Percentiles rank a stretch among this genome's conserved stretches.
These are phyloP conservation scores for Lepilemur septentrionalis DNA, from an alignment of 2,797 vertebrate species.

Conservation along the genomic window DNA sequence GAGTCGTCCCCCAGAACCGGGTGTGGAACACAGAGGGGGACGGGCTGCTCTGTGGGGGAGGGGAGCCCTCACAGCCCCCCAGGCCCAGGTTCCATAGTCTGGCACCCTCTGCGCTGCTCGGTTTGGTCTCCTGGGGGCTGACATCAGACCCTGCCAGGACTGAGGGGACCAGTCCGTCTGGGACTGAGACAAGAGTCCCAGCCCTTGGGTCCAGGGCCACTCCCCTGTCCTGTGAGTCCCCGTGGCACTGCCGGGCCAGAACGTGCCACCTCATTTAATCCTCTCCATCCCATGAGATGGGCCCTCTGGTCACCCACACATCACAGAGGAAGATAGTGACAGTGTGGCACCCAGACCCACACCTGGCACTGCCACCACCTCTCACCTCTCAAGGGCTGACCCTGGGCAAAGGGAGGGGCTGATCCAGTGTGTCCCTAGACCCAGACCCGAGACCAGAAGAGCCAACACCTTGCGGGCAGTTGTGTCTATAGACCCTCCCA, in stretches of 20 bases:
- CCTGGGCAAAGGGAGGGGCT: not conserved
- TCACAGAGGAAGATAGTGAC: not conserved
- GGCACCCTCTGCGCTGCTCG: not conserved
- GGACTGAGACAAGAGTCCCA: not conserved
- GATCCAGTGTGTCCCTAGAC: not conserved
- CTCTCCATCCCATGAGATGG: rapidly evolving
- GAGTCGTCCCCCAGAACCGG: not conserved
- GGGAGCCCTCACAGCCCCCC: not conserved
- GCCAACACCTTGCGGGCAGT: too few species aligned
- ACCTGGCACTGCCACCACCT: not conserved
- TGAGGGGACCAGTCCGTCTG: not conserved
- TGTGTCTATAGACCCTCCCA: rapidly evolving
- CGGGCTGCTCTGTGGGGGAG: rapidly evolving
- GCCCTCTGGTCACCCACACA: rapidly evolving
- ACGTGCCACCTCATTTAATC: rapidly evolving
- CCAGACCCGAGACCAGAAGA: not conserved
- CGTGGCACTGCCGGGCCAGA: rapidly evolving
- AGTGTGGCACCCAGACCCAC: not conserved
- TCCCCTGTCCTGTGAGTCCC: not conserved
- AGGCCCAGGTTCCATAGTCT: rapidly evolving
- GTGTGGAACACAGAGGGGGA: not conserved
- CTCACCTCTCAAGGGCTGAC: not conserved
- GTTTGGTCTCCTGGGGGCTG: rapidly evolving
- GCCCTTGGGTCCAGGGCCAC: not conserved
- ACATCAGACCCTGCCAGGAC: not conserved